phyloP scores from a whole-genome alignment of 1,140 invertebrate species.

The Meloidogyne chitwoodi region DNA sequence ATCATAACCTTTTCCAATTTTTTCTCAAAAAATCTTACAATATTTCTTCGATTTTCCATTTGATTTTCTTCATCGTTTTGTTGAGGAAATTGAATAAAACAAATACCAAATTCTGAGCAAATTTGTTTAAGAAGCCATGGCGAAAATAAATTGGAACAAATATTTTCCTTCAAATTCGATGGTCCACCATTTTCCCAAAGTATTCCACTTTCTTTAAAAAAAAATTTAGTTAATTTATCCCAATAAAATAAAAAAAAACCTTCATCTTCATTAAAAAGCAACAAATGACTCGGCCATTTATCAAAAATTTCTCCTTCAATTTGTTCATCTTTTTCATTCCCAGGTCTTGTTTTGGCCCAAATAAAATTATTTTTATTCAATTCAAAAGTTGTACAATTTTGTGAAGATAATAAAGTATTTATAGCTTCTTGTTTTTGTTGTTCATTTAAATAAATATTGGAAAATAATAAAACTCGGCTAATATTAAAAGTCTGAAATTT shows the following conservation, averaged over 20 bases:
- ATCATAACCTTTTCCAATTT: no score
- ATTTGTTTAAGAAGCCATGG: conserved; percentile 5
- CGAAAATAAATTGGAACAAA: neutral
- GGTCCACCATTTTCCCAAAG: conserved; percentile 4
- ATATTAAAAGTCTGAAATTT: no score
- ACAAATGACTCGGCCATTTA: neutral
- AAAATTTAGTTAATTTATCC: neutral
- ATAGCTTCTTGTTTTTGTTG: no score
- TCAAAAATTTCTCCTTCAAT: conserved; percentile 1
- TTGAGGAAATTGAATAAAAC: neutral
- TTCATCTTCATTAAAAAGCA: neutral
- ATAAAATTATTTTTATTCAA: no score
- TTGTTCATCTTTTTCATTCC: neutral
- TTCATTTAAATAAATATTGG: no score
- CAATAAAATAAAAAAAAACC: neutral
- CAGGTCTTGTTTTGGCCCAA: neutral
- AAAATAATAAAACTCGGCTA: no score
- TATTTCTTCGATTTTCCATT: no score
- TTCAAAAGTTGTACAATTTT: no score
- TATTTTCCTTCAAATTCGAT: conserved; percentile 1
- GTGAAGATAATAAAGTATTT: no score
- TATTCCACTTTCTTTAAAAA: neutral
- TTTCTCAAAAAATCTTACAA: no score
- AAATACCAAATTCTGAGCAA: neutral
- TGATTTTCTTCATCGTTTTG: no score